Conservation (phyloP, 2,797 vertebrate species). For the Poeciliopsis presidionis region DNA sequence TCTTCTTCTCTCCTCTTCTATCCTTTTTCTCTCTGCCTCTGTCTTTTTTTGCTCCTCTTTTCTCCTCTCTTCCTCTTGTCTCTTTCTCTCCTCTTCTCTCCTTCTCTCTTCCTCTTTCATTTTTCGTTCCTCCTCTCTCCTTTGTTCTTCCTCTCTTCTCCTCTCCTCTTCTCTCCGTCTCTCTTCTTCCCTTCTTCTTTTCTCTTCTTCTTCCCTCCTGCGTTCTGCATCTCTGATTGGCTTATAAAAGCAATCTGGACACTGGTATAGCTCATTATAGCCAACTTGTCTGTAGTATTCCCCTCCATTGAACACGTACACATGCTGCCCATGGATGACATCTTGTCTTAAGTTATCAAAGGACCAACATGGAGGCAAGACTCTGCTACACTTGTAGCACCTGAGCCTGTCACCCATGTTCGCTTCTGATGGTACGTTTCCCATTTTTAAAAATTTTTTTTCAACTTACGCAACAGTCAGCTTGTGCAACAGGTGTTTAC, state of each 20-base stretch:
- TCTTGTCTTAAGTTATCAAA: slow-evolving; percentile 5
- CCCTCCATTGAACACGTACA: slow-evolving; percentile 3
- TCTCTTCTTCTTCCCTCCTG: slow-evolving; percentile 2
- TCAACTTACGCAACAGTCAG: background rate
- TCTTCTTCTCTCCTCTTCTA: slow-evolving; percentile 1
- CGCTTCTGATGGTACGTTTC: slow-evolving; percentile 5
- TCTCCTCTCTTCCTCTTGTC: background rate
- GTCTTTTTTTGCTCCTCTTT: background rate
- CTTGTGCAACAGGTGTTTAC: background rate
- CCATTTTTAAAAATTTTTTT: background rate
- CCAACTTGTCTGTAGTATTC: slow-evolving; percentile 20
- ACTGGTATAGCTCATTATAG: background rate
- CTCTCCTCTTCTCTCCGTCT: background rate
- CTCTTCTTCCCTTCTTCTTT: background rate
- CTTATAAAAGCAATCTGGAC: slow-evolving; percentile 12
- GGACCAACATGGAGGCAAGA: background rate
- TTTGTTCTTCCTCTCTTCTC: background rate
- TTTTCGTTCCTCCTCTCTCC: background rate
- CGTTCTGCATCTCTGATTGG: slow-evolving; percentile 5
- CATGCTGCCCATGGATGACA: background rate
- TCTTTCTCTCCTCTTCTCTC: background rate
- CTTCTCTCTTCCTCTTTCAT: background rate
- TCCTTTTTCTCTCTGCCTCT: background rate
- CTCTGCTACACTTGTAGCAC: slow-evolving; percentile 4
- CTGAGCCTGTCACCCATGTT: background rate